phyloP scores from a whole-genome alignment of 2,888 invertebrate species.

The Drosophila birchii region DNA sequence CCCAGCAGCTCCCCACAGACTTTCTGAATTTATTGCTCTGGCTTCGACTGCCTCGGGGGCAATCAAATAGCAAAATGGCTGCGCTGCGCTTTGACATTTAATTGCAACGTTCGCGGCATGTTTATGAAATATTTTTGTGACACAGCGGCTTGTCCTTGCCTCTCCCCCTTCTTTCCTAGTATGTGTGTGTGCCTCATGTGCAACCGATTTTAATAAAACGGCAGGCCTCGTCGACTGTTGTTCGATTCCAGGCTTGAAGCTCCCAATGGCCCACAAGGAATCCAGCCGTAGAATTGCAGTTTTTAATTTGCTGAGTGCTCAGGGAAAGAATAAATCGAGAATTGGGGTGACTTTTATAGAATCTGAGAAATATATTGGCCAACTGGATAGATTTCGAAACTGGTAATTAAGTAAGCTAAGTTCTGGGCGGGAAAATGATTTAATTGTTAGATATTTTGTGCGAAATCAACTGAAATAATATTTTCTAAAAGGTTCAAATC shows the following conservation, averaged over 20 bases:
- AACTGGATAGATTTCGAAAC: too few species aligned
- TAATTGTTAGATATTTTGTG: too few species aligned
- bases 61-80: slow-evolving; percentile 51
- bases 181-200: slow-evolving; percentile 9
- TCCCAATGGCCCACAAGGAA: not conserved
- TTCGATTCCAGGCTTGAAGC: slow-evolving; percentile 11
- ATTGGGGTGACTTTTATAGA: not conserved
- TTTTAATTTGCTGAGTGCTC: slow-evolving; percentile 44
- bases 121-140: slow-evolving; percentile 64
- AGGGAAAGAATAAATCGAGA: not conserved
- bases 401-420: not conserved
- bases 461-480: not conserved
- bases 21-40: slow-evolving; percentile 51
- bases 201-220: slow-evolving; percentile 41
- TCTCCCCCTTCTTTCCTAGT: too few species aligned
- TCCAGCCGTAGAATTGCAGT: slow-evolving; percentile 5
- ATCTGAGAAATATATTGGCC: not conserved
- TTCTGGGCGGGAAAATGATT: not conserved
- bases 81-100: slow-evolving; percentile 68
- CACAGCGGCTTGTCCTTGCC: slow-evolving; percentile 9
- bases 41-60: slow-evolving; percentile 46
- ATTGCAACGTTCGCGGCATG: slow-evolving; percentile 55
- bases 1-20: slow-evolving; percentile 27
- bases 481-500: not conserved
- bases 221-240: slow-evolving; percentile 21